phyloP scores from a whole-genome alignment of 2,888 invertebrate species.

The Drosophila lacicola region DNA sequence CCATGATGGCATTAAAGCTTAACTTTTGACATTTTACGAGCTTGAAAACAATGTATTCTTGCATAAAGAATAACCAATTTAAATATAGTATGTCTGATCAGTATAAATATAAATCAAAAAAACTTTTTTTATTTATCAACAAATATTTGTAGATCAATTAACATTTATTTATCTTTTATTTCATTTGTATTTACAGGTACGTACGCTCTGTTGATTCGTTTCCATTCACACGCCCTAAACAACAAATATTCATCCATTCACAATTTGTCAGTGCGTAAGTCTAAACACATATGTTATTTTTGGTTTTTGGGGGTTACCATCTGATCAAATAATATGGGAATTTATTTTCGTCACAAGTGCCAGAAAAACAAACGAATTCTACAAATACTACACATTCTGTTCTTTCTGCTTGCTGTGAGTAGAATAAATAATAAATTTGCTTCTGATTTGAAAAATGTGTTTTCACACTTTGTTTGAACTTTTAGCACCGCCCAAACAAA shows the following conservation, averaged over 20 bases:
- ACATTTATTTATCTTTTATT: constrained; percentile 56
- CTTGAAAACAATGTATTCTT: too few species aligned
- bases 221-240: constrained; percentile 15
- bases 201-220: constrained; percentile 46
- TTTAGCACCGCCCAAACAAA: constrained; percentile 40
- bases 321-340: constrained; percentile 46
- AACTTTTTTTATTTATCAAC: neutral
- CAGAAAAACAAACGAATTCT: constrained; percentile 29
- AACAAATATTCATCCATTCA: constrained; percentile 23
- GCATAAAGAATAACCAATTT: too few species aligned
- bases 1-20: too few species aligned
- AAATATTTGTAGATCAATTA: constrained; percentile 57
- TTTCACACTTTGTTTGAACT: constrained; percentile 37
- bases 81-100: too few species aligned
- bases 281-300: constrained; percentile 17
- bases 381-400: constrained; percentile 23
- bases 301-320: neutral
- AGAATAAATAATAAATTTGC: constrained; percentile 22
- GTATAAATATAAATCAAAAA: too few species aligned
- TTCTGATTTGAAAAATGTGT: constrained; percentile 19
- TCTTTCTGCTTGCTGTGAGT: neutral
- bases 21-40: too few species aligned
- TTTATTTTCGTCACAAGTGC: constrained; percentile 30
- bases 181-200: constrained; percentile 64
- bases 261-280: constrained; percentile 54